A percentile compares a stretch with the other conserved stretches of the same genome.
These are phyloP conservation scores for Cataglyphis livida DNA, from an alignment of 2,888 invertebrate genomes.

Conservation along the genomic window DNA sequence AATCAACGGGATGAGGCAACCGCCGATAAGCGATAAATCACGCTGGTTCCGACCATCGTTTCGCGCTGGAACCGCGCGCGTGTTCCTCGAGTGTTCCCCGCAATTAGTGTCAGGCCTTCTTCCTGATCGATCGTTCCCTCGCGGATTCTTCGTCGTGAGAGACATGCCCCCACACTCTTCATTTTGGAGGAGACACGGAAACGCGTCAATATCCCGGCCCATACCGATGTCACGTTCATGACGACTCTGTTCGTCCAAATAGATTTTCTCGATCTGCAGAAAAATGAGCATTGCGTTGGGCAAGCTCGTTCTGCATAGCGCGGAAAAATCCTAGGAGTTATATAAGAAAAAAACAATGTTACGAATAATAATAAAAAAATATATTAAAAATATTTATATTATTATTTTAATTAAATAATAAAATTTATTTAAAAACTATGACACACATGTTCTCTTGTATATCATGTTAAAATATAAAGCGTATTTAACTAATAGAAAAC, in stretches of 20 bases:
- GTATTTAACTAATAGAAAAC: not conserved
- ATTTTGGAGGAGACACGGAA: conserved; percentile 46
- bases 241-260: conserved; percentile 75
- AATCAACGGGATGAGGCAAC: conserved; percentile 77
- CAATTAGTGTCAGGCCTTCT: conserved; percentile 81
- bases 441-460: not conserved
- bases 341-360: conserved; percentile 6
- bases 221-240: conserved; percentile 70
- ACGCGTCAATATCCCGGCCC: conserved; percentile 67
- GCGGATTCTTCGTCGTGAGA: conserved; percentile 73
- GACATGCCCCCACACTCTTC: conserved; percentile 64
- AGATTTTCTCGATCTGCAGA: conserved; percentile 61
- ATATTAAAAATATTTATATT: not conserved
- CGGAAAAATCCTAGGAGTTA: not conserved
- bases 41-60: conserved; percentile 74
- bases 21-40: conserved; percentile 81
- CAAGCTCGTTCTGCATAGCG: not conserved
- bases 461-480: not conserved
- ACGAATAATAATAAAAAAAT: not conserved
- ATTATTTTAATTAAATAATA: not conserved
- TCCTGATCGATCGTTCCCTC: conserved; percentile 81
- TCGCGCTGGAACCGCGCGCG: conserved; percentile 76
- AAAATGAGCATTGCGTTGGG: conserved; percentile 22
- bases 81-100: conserved; percentile 79
- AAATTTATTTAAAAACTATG: not conserved